Evolutionary conservation across 2,113 vertebrate species (phyloP).

Genomic region (Pardalotus punctatus): DNA sequence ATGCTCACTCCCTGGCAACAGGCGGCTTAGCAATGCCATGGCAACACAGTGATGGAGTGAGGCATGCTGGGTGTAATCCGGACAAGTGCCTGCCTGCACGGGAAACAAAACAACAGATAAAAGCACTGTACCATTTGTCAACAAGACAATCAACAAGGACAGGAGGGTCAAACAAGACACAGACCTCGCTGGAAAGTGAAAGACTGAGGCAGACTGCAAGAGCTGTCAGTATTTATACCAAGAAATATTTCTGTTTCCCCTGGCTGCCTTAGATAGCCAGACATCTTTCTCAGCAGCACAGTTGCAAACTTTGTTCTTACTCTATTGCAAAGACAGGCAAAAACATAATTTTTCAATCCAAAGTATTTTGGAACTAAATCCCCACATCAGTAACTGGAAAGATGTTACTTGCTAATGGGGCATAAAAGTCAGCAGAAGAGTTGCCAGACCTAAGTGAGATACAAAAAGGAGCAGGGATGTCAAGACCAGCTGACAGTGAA

Average conservation of each 20-base stretch:
- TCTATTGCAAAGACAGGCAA: background rate
- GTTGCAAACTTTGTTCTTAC: background rate
- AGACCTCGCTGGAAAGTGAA: background rate
- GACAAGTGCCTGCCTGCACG: conserved; percentile 76
- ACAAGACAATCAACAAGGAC: background rate
- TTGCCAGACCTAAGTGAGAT: background rate
- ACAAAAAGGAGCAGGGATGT: background rate
- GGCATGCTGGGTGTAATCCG: conserved; percentile 69
- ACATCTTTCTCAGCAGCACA: background rate
- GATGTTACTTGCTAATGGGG: background rate
- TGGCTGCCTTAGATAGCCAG: background rate
- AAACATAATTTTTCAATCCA: background rate
- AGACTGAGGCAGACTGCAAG: background rate
- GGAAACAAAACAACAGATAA: conserved; percentile 28
- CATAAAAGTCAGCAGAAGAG: background rate
- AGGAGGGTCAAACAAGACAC: background rate
- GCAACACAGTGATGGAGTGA: conserved; percentile 84
- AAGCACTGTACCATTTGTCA: background rate
- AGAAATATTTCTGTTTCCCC: background rate
- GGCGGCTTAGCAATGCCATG: conserved; percentile 81
- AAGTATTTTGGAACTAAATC: background rate
- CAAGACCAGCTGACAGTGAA: background rate
- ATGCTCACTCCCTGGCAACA: conserved; percentile 91
- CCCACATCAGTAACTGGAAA: background rate
- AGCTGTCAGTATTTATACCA: background rate